Evolutionary conservation across 2,888 invertebrate species (phyloP).

Genomic region (Alsophila aescularia): DNA sequence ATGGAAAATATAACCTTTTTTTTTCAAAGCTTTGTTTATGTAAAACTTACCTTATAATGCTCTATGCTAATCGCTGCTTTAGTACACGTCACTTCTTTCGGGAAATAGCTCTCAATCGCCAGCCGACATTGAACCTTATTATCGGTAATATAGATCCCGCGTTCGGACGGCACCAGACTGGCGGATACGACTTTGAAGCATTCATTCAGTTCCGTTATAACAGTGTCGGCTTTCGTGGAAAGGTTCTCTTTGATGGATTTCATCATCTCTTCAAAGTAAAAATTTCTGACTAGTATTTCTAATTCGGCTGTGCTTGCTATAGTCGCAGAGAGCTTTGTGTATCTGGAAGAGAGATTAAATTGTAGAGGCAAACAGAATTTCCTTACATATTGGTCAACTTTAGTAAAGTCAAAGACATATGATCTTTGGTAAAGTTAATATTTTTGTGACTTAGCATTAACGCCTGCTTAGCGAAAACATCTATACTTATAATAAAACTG

Average conservation of each 20-base stretch:
- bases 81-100: slow-evolving; percentile 87
- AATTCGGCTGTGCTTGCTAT: slow-evolving; percentile 91
- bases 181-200: slow-evolving; percentile 83
- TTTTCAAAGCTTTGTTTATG: neutral
- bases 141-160: slow-evolving; percentile 74
- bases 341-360: slow-evolving; percentile 72
- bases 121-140: slow-evolving; percentile 73
- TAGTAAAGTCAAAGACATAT: neutral
- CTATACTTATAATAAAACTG: too few species aligned
- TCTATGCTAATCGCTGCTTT: slow-evolving; percentile 87
- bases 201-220: slow-evolving; percentile 82
- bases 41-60: slow-evolving; percentile 38
- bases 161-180: slow-evolving; percentile 82
- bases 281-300: slow-evolving; percentile 89
- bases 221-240: slow-evolving; percentile 68
- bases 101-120: slow-evolving; percentile 77
- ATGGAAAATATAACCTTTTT: neutral
- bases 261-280: slow-evolving; percentile 93
- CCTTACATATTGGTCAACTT: too few species aligned
- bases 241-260: slow-evolving; percentile 85
- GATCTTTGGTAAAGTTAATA: too few species aligned
- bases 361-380: too few species aligned
- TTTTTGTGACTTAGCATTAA: too few species aligned
- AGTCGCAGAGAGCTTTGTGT: slow-evolving; percentile 90
- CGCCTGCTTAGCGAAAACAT: too few species aligned